Base-by-base conservation (phyloP, 2,888 invertebrate genomes). In the Dinocampus coccinellae region DNA sequence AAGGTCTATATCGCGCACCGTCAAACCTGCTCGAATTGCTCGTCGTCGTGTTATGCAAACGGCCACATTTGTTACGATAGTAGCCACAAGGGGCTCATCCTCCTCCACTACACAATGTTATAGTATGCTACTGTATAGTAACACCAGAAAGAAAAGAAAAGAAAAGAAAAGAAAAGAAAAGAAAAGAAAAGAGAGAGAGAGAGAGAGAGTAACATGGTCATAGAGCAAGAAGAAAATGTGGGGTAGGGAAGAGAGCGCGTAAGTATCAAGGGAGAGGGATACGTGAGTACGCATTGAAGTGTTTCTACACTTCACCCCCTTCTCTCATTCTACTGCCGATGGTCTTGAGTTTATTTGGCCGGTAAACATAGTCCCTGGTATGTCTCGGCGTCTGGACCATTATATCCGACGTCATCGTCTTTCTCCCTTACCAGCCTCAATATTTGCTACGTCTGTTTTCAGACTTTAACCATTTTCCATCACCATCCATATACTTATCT, bases 1-100 rank as follows among this genome's bases (percentile, higher is more conserved):
- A 83, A 86, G 83, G 84, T 85, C 87, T 85, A 85, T 86, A 87
- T 86, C 86, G 87, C 87, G 86, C 85, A 82, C 86, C 87, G 85
- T 87, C 87, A 87, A 87, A 85, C 87, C 86, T 83, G 84, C 85
- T 86, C 82, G 85, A 87, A 87, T 87, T 85, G 87, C 87, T 87
- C 87, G 87, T 86, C 86, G 83, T 84, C 86, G 84, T 86, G 87
- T 87, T 87, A 87, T 87, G 87, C 87, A 87, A 87, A 87, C 86
- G 85, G 83, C 80, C 85, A 78, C 86, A 85, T 87, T 87, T 87
- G 87, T 87, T 87, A 85, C 84, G 85, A 83, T 86, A 87, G 84
- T 82, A 77, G 85, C 76, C 83, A 80, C 85, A 80, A 77, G 85
- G 85, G 86, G 83, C 82, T 83, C 85, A 83, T 86, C 83, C 80